A percentile compares a stretch with the other conserved stretches of the same genome.
phyloP scores from a whole-genome alignment of 1,140 invertebrate species.

The Periplaneta americana region DNA sequence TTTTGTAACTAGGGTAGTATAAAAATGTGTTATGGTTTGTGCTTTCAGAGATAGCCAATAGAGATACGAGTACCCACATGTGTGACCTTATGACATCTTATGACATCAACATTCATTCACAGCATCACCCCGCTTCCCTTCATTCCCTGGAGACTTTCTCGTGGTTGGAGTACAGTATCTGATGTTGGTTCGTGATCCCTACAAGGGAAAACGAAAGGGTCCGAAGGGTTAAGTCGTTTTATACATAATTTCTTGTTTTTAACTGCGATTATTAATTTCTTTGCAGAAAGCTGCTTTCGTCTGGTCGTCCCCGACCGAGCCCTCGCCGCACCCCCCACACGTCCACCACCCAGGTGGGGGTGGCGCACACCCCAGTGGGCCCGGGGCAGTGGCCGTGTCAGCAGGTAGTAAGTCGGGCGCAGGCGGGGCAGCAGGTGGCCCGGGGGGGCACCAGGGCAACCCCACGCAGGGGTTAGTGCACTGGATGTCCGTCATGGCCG shows the following conservation, averaged over 20 bases:
- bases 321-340: slow-evolving; percentile 9
- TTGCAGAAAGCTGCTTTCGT: slow-evolving; percentile 41
- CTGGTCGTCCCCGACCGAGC: slow-evolving; percentile 34
- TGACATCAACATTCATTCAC: too few relatives aligned
- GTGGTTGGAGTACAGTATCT: too few relatives aligned
- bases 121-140: too few relatives aligned
- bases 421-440: slow-evolving; percentile 31
- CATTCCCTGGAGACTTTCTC: too few relatives aligned
- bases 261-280: slow-evolving; percentile 19
- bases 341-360: slow-evolving; percentile 35
- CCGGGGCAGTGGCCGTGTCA: slow-evolving; percentile 31
- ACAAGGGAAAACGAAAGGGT: too few relatives aligned
- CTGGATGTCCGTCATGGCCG: slow-evolving; percentile 81
- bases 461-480: slow-evolving; percentile 54
- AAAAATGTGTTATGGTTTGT: too few relatives aligned
- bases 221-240: too few relatives aligned
- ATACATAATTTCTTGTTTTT: neutral
- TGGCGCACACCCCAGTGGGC: slow-evolving; percentile 29
- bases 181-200: too few relatives aligned
- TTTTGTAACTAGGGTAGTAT: too few relatives aligned
- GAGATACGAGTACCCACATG: too few relatives aligned
- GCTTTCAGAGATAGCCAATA: too few relatives aligned
- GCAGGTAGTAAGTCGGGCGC: slow-evolving; percentile 21
- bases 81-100: too few relatives aligned
- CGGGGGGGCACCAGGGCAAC: slow-evolving; percentile 29